Conservation (phyloP, 2,113 vertebrate genomes). For the Podarcis raffonei region DNA sequence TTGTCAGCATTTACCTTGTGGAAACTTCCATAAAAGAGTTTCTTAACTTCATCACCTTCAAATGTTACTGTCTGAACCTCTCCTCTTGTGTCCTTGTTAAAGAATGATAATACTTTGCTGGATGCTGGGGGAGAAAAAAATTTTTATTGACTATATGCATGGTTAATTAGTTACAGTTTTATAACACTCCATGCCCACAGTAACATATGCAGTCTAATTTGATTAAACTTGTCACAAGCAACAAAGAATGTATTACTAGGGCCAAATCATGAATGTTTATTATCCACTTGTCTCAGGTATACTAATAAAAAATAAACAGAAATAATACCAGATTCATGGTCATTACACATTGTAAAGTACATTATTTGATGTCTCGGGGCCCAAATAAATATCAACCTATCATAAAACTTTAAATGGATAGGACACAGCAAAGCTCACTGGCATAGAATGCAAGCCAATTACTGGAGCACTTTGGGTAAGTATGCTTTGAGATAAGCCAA, state of each 20-base stretch:
- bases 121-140: slow-evolving; percentile 79
- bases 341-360: neutral
- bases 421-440: neutral
- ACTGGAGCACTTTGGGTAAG: neutral
- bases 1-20: slow-evolving; percentile 89
- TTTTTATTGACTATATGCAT: neutral
- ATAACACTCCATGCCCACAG: neutral
- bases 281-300: too few relatives aligned
- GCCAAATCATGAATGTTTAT: too few relatives aligned
- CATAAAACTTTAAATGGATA: neutral
- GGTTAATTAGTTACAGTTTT: neutral
- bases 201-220: neutral
- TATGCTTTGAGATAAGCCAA: neutral
- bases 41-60: slow-evolving; percentile 85
- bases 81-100: slow-evolving; percentile 91
- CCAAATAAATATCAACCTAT: neutral
- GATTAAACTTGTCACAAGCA: neutral
- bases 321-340: neutral
- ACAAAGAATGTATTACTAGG: neutral
- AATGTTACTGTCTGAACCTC: slow-evolving; percentile 89
- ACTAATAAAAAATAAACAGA: neutral
- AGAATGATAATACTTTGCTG: slow-evolving; percentile 91
- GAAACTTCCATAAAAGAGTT: slow-evolving; percentile 96
- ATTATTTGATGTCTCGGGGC: neutral
- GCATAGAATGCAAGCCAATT: neutral